These are phyloP conservation scores for Ectropis crepuscularia DNA, from an alignment of 2,888 invertebrate genomes.

Conservation along the genomic window DNA sequence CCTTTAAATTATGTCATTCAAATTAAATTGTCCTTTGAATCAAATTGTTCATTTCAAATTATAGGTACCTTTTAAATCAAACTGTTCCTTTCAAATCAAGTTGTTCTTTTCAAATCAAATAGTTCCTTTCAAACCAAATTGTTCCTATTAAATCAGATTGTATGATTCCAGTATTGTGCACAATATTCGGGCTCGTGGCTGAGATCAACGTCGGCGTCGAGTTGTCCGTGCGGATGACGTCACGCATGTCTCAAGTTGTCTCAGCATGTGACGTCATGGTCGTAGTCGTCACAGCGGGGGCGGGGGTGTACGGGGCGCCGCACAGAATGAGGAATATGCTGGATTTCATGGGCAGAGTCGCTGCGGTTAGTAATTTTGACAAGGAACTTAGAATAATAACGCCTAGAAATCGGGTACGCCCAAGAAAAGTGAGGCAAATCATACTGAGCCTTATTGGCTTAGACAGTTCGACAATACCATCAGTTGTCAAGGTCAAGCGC, in stretches of 20 bases:
- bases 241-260: constrained; percentile 82
- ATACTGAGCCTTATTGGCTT: too few species aligned
- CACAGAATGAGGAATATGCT: constrained; percentile 80
- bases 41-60: background rate
- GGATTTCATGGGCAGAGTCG: constrained; percentile 77
- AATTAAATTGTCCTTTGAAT: too few species aligned
- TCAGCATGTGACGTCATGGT: constrained; percentile 84
- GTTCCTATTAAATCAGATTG: background rate
- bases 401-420: too few species aligned
- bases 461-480: too few species aligned
- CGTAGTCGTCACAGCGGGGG: constrained; percentile 79
- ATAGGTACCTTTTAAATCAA: background rate
- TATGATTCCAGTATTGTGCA: constrained; percentile 65
- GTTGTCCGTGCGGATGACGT: constrained; percentile 82
- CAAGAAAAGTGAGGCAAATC: too few species aligned
- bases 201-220: constrained; percentile 82
- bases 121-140: too few species aligned
- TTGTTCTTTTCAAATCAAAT: background rate
- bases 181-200: constrained; percentile 79
- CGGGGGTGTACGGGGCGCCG: constrained; percentile 81
- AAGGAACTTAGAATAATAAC: too few species aligned
- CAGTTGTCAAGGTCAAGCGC: too few species aligned
- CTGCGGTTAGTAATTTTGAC: constrained; percentile 61
- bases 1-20: too few species aligned
- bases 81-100: too few species aligned